Evolutionary conservation across 1,140 invertebrate genomes (phyloP).

Genomic region (Lasaia peninsularis): DNA sequence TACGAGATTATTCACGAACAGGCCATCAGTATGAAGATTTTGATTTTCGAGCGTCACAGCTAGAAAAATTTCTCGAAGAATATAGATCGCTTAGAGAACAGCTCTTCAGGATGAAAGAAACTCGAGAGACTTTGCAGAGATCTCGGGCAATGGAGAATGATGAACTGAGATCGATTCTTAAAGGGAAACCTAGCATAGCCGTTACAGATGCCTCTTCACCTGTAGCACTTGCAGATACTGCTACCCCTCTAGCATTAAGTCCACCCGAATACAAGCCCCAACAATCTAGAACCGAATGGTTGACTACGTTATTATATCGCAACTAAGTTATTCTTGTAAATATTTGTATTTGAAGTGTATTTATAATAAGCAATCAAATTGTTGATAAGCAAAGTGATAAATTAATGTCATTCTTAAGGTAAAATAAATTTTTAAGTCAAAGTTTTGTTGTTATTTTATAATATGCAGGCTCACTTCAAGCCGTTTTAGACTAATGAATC

Average conservation of each 20-base stretch:
- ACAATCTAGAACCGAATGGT: slow-evolving; percentile 72
- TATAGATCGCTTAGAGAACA: slow-evolving; percentile 86
- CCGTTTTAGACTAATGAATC: neutral
- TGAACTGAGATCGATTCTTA: slow-evolving; percentile 76
- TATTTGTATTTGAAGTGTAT: slow-evolving; percentile 61
- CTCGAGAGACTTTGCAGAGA: slow-evolving; percentile 82
- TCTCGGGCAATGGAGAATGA: slow-evolving; percentile 66
- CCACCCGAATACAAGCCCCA: slow-evolving; percentile 75
- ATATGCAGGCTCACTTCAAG: too few species aligned
- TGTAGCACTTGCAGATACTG: slow-evolving; percentile 66
- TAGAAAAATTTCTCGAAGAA: slow-evolving; percentile 87
- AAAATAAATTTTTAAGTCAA: slow-evolving; percentile 62
- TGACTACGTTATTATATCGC: slow-evolving; percentile 66
- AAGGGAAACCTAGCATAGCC: slow-evolving; percentile 77
- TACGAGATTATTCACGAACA: slow-evolving; percentile 63
- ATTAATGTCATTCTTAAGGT: slow-evolving; percentile 63
- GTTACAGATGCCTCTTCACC: slow-evolving; percentile 71
- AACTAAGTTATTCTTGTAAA: slow-evolving; percentile 58
- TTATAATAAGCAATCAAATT: slow-evolving; percentile 56
- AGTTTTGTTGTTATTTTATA: neutral
- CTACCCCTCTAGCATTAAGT: slow-evolving; percentile 67
- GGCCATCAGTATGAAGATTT: slow-evolving; percentile 77
- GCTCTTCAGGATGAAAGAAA: slow-evolving; percentile 86
- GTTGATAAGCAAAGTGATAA: slow-evolving; percentile 62
- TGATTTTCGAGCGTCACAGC: slow-evolving; percentile 86